These are phyloP conservation scores for Spongilla lacustris DNA, from an alignment of 37 sponge, comb jelly and placozoan species.

Conservation along the genomic window DNA sequence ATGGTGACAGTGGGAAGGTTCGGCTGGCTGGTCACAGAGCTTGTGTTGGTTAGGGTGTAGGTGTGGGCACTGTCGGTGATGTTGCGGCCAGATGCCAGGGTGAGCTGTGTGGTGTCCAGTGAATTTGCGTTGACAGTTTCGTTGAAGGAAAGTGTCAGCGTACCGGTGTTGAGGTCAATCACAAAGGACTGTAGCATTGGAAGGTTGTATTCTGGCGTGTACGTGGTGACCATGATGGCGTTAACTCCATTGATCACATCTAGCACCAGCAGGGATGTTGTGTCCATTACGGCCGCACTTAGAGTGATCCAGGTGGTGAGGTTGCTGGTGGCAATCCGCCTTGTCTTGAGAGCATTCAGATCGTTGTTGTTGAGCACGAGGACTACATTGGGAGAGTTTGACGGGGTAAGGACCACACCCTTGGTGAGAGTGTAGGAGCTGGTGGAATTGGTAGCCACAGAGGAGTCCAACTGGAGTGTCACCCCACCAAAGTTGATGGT, in stretches of 20 bases:
- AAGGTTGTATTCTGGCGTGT: conserved; percentile 67
- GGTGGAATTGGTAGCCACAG: not conserved
- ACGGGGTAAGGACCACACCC: conserved; percentile 12
- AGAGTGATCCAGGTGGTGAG: conserved; percentile 62
- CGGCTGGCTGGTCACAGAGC: not conserved
- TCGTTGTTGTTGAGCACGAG: conserved; percentile 63
- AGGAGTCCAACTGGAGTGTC: conserved; percentile 61
- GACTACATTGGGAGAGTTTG: conserved; percentile 48
- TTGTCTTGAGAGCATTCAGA: conserved; percentile 80
- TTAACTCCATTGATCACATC: conserved; percentile 45
- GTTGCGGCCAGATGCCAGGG: conserved; percentile 47
- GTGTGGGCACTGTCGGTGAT: conserved; percentile 6
- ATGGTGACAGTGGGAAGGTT: conserved; percentile 33
- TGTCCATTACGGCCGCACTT: conserved; percentile 57
- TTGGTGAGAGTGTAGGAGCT: conserved; percentile 42
- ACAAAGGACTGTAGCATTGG: conserved; percentile 60
- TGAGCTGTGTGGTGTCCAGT: conserved; percentile 52
- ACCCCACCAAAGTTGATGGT: conserved; percentile 71
- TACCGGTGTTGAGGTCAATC: conserved; percentile 67
- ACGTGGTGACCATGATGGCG: conserved; percentile 36
- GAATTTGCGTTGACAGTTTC: conserved; percentile 71
- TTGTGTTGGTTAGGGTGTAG: conserved; percentile 38
- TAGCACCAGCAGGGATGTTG: conserved; percentile 39
- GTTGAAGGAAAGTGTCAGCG: conserved; percentile 73
- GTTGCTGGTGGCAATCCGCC: conserved; percentile 53